Evolutionary conservation across 2,888 invertebrate genomes (phyloP).

Genomic region (Priocnemis perturbator): DNA sequence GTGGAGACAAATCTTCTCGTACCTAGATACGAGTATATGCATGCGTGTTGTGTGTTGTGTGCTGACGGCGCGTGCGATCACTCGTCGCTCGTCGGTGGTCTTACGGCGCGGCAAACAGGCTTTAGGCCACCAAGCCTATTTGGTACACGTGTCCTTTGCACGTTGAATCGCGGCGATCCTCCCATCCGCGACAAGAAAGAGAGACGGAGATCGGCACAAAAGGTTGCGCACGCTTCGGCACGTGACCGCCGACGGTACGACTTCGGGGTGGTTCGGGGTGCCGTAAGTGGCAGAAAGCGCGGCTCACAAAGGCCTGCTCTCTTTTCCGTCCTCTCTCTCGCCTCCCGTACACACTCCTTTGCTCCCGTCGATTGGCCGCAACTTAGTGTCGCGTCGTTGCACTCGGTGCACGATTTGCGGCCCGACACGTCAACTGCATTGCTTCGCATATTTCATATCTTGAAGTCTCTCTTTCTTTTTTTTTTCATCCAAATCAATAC

Average conservation of each 20-base stretch:
- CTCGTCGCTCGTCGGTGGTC: constrained; percentile 24
- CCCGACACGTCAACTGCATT: constrained; percentile 66
- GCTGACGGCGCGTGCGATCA: not conserved
- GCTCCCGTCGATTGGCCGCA: constrained; percentile 66
- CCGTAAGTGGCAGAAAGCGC: constrained; percentile 60
- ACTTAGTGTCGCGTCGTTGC: constrained; percentile 69
- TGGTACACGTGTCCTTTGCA: constrained; percentile 69
- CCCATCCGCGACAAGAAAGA: constrained; percentile 26
- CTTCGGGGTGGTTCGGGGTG: constrained; percentile 46
- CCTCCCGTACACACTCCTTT: constrained; percentile 21
- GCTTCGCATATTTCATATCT: constrained; percentile 60
- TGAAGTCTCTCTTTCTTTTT: too few species aligned
- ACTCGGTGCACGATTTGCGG: constrained; percentile 59
- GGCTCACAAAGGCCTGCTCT: constrained; percentile 21
- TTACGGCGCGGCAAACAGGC: constrained; percentile 59
- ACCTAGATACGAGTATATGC: too few species aligned
- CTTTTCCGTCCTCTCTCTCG: not conserved
- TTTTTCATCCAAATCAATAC: too few species aligned
- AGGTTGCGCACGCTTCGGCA: constrained; percentile 60
- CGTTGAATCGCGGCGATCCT: constrained; percentile 58
- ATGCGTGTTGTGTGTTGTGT: not conserved
- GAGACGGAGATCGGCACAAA: constrained; percentile 37
- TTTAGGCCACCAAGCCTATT: constrained; percentile 69
- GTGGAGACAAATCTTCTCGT: not conserved
- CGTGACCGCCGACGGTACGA: constrained; percentile 55